These are phyloP conservation scores for Chaunax sp. DNA, from an alignment of 2,797 vertebrate species.

Conservation along the genomic window DNA sequence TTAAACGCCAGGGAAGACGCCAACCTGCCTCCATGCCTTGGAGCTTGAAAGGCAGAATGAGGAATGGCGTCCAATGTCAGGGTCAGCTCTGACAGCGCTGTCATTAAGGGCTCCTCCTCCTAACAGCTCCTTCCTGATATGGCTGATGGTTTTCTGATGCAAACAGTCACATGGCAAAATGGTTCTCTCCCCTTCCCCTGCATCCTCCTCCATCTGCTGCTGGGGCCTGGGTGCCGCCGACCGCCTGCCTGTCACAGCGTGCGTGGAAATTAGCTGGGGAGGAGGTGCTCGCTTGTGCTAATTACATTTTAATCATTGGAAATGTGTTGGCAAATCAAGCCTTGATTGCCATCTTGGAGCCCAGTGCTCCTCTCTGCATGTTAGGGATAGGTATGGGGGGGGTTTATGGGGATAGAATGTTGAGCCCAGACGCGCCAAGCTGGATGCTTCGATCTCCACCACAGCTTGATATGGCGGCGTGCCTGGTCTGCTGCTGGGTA, in stretches of 20 bases:
- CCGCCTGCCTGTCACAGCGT: conserved; percentile 99
- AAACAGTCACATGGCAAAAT: conserved; percentile 97
- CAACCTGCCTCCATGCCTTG: conserved; percentile 64
- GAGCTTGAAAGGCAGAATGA: conserved; percentile 89
- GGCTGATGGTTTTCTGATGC: conserved; percentile 98
- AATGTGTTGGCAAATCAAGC: conserved; percentile 99
- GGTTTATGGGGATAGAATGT: conserved; percentile 59
- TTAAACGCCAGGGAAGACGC: conserved; percentile 82
- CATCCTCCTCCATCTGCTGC: conserved; percentile 97
- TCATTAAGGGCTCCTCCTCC: conserved; percentile 87
- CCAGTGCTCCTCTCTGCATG: conserved; percentile 91
- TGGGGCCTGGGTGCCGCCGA: conserved; percentile 94
- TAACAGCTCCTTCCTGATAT: conserved; percentile 77
- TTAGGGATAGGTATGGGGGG: conserved; percentile 76
- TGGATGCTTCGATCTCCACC: conserved; percentile 55
- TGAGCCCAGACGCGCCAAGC: conserved; percentile 85
- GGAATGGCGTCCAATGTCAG: conserved; percentile 93
- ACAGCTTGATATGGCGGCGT: conserved; percentile 67
- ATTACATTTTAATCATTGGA: conserved; percentile 99
- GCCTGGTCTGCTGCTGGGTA: conserved; percentile 68
- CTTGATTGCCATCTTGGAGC: conserved; percentile 99
- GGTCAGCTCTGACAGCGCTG: conserved; percentile 92
- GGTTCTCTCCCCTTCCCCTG: conserved; percentile 81
- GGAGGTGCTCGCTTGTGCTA: conserved; percentile 99
- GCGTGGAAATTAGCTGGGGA: conserved; percentile 99